These are phyloP conservation scores for Heliconius hermathena DNA, from an alignment of 1,140 invertebrate genomes.

Conservation along the genomic window DNA sequence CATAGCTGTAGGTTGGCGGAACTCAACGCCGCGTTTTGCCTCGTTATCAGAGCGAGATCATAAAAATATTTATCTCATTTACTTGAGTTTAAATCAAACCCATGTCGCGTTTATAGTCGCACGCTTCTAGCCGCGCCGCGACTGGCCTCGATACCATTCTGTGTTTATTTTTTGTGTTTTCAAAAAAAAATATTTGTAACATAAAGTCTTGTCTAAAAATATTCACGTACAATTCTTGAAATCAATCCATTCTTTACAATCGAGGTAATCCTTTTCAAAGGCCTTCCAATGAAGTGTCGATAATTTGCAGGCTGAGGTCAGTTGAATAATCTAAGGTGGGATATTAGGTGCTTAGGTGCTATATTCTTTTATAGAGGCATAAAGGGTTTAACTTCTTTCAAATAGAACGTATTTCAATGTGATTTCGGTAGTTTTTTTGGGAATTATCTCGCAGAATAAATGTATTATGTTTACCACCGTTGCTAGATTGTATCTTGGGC, in stretches of 20 bases:
- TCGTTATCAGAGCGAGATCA: too few relatives aligned
- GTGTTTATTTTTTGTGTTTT: too few relatives aligned
- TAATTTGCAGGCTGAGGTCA: conserved; percentile 2
- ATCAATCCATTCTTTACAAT: background rate
- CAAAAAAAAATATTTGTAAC: too few relatives aligned
- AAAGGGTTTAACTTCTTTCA: background rate
- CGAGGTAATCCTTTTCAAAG: background rate
- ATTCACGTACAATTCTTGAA: too few relatives aligned
- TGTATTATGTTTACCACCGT: too few relatives aligned
- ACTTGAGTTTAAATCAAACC: too few relatives aligned
- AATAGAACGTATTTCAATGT: background rate
- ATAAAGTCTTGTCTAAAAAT: too few relatives aligned
- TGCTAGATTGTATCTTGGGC: too few relatives aligned
- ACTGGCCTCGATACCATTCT: too few relatives aligned
- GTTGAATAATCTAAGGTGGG: background rate
- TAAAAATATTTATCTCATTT: too few relatives aligned
- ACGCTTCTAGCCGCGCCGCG: too few relatives aligned
- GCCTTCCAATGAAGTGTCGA: background rate
- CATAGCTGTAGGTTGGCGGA: background rate
- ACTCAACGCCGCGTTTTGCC: background rate
- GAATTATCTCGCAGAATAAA: background rate
- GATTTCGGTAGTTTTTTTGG: background rate
- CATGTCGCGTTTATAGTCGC: too few relatives aligned
- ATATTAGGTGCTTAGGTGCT: background rate
- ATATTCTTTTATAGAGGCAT: background rate